These are phyloP conservation scores for Tiliacea aurago DNA, from an alignment of 2,888 invertebrate species.

Conservation along the genomic window DNA sequence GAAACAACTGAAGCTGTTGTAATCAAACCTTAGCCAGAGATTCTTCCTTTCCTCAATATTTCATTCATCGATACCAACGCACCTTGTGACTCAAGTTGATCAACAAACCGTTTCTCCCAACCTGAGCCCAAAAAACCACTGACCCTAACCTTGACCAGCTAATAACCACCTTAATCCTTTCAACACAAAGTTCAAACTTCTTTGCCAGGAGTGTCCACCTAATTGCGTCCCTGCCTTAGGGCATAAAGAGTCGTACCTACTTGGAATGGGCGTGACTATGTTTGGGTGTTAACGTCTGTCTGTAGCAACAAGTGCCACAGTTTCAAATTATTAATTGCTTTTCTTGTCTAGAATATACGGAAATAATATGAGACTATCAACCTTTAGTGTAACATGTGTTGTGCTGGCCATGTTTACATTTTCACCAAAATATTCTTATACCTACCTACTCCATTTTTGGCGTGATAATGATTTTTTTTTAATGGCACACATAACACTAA, in stretches of 20 bases:
- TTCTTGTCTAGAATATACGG: constrained; percentile 17
- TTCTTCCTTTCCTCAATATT: constrained; percentile 14
- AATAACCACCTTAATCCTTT: constrained; percentile 19
- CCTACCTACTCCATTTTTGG: neutral
- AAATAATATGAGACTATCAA: constrained; percentile 36
- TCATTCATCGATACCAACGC: constrained; percentile 32
- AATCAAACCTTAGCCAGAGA: neutral
- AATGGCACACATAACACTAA: no score
- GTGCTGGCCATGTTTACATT: neutral
- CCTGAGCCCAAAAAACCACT: constrained; percentile 56
- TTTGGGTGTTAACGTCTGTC: constrained; percentile 54
- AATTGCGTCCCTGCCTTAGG: constrained; percentile 64
- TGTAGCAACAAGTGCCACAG: constrained; percentile 59
- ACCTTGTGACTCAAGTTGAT: constrained; percentile 46
- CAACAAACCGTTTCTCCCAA: constrained; percentile 42
- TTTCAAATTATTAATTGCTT: constrained; percentile 58
- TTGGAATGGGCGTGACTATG: constrained; percentile 57
- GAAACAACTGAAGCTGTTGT: neutral
- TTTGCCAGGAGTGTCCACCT: constrained; percentile 16
- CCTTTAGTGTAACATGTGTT: constrained; percentile 4
- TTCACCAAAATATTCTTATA: neutral
- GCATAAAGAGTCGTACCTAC: constrained; percentile 43
- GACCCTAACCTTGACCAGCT: neutral
- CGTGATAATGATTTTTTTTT: no score
- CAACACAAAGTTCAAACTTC: constrained; percentile 13